Percentiles rank a stretch among this genome's conserved stretches.
phyloP scores from a whole-genome alignment of 2,888 invertebrate species.

The Pyrrhia umbra region DNA sequence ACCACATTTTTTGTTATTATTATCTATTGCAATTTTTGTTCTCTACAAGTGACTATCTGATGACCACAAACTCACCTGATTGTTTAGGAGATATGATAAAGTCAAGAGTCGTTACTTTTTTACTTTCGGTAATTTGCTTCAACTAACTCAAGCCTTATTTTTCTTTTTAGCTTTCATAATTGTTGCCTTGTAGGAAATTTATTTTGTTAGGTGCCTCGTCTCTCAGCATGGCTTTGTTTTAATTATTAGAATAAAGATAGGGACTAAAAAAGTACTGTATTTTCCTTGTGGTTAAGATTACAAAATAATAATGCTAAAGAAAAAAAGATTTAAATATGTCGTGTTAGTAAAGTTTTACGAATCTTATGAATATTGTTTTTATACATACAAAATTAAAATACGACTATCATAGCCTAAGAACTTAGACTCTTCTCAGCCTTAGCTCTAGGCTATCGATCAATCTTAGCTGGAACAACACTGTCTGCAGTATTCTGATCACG shows the following conservation, averaged over 20 bases:
- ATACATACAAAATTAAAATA: too few relatives aligned
- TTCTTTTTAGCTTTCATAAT: slow-evolving; percentile 24
- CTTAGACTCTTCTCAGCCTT: too few relatives aligned
- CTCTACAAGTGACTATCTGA: slow-evolving; percentile 17
- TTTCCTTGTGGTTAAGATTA: background rate
- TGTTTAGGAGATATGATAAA: slow-evolving; percentile 40
- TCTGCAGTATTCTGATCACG: slow-evolving; percentile 63
- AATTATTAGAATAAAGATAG: slow-evolving; percentile 15
- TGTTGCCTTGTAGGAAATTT: slow-evolving; percentile 12
- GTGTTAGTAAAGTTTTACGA: too few relatives aligned
- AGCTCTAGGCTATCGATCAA: too few relatives aligned
- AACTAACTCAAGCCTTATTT: slow-evolving; percentile 18
- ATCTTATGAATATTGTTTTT: too few relatives aligned
- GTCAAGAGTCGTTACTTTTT: slow-evolving; percentile 37
- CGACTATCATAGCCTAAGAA: too few relatives aligned
- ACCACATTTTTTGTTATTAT: slow-evolving; percentile 70
- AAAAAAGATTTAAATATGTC: too few relatives aligned
- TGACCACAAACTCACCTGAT: slow-evolving; percentile 23
- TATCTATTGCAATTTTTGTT: slow-evolving; percentile 67
- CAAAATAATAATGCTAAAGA: too few relatives aligned
- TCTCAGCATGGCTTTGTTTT: background rate
- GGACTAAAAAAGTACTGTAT: background rate
- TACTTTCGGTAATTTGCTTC: slow-evolving; percentile 32
- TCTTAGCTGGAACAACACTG: too few relatives aligned
- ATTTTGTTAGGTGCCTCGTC: slow-evolving; percentile 13